Conservation (phyloP, 2,797 vertebrate species). For the Sternotherus odoratus region DNA sequence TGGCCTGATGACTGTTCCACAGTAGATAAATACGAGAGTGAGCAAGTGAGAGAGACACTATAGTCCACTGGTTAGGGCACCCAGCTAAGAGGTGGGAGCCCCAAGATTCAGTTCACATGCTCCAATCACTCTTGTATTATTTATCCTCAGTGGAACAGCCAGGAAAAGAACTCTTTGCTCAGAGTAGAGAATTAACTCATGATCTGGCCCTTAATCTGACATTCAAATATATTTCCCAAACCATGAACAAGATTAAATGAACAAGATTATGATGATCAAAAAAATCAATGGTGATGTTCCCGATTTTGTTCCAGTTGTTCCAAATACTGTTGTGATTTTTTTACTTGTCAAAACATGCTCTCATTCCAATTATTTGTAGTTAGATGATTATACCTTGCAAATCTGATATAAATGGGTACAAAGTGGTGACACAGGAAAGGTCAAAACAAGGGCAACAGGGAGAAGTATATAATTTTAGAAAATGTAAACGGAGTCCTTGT, state of each 20-base stretch:
- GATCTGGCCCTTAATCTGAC: not conserved
- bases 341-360: conserved; percentile 31
- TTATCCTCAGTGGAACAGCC: not conserved
- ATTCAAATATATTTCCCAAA: not conserved
- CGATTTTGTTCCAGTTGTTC: too few relatives aligned
- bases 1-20: not conserved
- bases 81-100: not conserved
- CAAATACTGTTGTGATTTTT: not conserved
- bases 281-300: conserved; percentile 31
- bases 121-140: not conserved
- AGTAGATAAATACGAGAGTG: not conserved
- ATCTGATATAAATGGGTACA: conserved; percentile 17
- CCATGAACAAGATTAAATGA: not conserved
- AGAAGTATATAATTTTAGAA: not conserved
- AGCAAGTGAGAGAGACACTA: not conserved
- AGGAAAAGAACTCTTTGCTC: not conserved
- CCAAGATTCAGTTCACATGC: not conserved
- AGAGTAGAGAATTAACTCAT: not conserved
- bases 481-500: conserved; percentile 1
- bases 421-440: conserved; percentile 3
- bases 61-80: not conserved
- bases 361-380: not conserved
- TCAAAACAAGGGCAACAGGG: conserved; percentile 10
- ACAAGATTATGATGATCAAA: not conserved
- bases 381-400: not conserved